These are phyloP conservation scores for Graphium colonna DNA, from an alignment of 2,888 invertebrate genomes.

Conservation along the genomic window DNA sequence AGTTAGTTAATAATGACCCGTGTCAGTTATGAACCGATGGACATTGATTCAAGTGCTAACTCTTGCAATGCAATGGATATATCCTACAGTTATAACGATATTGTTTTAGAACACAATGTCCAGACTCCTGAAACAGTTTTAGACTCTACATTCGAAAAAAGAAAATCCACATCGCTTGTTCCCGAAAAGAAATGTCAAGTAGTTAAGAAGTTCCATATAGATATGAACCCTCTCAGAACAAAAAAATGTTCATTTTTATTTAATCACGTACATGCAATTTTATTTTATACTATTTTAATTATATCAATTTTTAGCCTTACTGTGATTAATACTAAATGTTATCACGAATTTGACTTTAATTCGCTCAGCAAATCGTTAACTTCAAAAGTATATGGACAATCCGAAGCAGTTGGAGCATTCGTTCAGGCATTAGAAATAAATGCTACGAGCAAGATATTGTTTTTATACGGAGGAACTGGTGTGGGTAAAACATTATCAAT, in stretches of 20 bases:
- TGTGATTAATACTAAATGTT: conserved; percentile 46
- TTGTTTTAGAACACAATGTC: neutral
- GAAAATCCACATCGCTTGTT: neutral
- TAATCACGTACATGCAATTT: neutral
- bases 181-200: neutral
- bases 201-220: conserved; percentile 7
- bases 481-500: conserved; percentile 65
- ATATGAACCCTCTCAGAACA: neutral
- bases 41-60: conserved; percentile 58
- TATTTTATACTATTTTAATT: conserved; percentile 19
- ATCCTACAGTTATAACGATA: conserved; percentile 38
- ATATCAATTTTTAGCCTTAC: conserved; percentile 42
- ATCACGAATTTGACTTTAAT: conserved; percentile 40
- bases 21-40: conserved; percentile 64
- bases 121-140: neutral
- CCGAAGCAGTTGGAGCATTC: conserved; percentile 44
- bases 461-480: conserved; percentile 68
- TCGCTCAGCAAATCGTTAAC: conserved; percentile 39
- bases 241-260: neutral
- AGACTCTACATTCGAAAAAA: neutral
- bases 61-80: conserved; percentile 56
- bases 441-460: conserved; percentile 48
- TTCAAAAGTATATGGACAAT: conserved; percentile 57
- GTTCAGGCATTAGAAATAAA: conserved; percentile 42
- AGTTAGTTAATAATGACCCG: conserved; percentile 30